Percentiles rank a stretch among this genome's conserved stretches.
Evolutionary conservation across 2,888 invertebrate species (phyloP).

Genomic region (Drosophila seclusa): DNA sequence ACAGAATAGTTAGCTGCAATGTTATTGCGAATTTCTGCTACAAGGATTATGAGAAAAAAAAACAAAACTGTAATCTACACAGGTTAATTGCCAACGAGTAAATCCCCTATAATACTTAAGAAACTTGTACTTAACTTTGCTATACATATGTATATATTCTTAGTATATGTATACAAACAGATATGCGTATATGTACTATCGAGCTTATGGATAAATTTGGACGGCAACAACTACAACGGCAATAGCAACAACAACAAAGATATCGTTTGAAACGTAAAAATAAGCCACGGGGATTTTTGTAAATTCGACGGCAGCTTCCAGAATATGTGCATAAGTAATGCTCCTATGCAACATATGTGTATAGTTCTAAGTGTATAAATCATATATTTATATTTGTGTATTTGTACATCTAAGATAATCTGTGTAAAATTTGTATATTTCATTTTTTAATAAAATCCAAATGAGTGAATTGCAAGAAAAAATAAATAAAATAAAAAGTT

Average conservation of each 20-base stretch:
- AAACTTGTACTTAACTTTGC: conserved; percentile 57
- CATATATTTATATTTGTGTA: conserved; percentile 43
- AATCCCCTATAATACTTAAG: conserved; percentile 58
- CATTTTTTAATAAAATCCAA: conserved; percentile 72
- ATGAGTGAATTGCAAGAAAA: conserved; percentile 54
- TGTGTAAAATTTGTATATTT: conserved; percentile 80
- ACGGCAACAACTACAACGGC: not conserved
- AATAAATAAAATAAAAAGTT: conserved; percentile 47
- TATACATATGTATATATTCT: conserved; percentile 4
- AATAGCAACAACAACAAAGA: not conserved
- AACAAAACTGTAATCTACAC: conserved; percentile 39
- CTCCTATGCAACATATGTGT: not conserved
- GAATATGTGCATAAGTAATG: conserved; percentile 25
- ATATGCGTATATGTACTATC: not conserved
- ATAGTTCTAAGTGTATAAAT: conserved; percentile 7
- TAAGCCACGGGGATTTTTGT: conserved; percentile 14
- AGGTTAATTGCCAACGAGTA: conserved; percentile 56
- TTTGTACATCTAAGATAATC: conserved; percentile 69
- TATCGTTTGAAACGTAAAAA: conserved; percentile 1
- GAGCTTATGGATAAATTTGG: not conserved
- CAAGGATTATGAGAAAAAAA: conserved; percentile 16
- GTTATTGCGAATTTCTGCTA: conserved; percentile 32
- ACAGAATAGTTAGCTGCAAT: conserved; percentile 30
- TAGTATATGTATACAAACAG: conserved; percentile 4
- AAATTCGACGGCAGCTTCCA: conserved; percentile 9